A percentile compares a stretch with the other conserved stretches of the same genome.
phyloP scores from a whole-genome alignment of 2,888 invertebrate species.

The Oxytorus armatus region DNA sequence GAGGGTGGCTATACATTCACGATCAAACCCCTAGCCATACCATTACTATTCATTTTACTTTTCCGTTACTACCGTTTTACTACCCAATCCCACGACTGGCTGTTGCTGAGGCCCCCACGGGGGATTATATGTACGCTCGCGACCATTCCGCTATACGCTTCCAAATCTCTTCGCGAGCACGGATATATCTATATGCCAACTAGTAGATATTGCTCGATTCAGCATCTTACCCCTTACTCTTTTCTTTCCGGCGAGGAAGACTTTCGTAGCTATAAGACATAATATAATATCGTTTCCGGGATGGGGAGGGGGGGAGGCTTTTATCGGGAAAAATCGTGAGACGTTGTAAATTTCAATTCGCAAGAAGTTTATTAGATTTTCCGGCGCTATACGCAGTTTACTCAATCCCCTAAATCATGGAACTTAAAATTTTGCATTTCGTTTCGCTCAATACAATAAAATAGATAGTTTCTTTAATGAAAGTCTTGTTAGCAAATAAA shows the following conservation, averaged over 20 bases:
- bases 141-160: slow-evolving; percentile 50
- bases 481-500: not conserved
- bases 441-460: not conserved
- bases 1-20: no score
- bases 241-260: slow-evolving; percentile 25
- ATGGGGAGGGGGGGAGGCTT: no score
- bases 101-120: slow-evolving; percentile 67
- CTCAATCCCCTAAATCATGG: not conserved
- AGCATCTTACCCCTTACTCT: slow-evolving; percentile 11
- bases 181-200: slow-evolving; percentile 41
- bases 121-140: slow-evolving; percentile 76
- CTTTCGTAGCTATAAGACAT: slow-evolving; percentile 24
- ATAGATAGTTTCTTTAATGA: slow-evolving; percentile 4
- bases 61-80: slow-evolving; percentile 75
- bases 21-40: slow-evolving; percentile 14
- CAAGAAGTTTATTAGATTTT: slow-evolving; percentile 41
- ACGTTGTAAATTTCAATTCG: slow-evolving; percentile 32
- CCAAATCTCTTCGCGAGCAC: slow-evolving; percentile 73
- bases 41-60: slow-evolving; percentile 75
- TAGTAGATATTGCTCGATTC: slow-evolving; percentile 8
- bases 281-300: slow-evolving; percentile 38
- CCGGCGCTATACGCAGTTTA: slow-evolving; percentile 7
- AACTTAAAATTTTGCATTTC: not conserved
- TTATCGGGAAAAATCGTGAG: slow-evolving; percentile 37
- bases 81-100: slow-evolving; percentile 72